Base-by-base conservation (phyloP, 2,797 vertebrate species). In the Centropyge bicolor region DNA sequence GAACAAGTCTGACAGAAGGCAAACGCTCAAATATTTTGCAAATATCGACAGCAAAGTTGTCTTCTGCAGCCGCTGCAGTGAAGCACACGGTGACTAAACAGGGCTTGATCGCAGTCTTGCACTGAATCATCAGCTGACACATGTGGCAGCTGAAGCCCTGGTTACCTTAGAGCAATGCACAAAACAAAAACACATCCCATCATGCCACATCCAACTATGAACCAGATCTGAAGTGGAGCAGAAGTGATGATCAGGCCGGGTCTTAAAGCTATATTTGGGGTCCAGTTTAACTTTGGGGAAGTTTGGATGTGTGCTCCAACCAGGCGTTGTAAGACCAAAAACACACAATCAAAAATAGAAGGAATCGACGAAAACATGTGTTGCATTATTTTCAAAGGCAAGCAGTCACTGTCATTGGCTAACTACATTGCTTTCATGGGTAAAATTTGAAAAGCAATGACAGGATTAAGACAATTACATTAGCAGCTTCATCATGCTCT, bases 101-200 rank as follows among this genome's bases (percentile, higher is more conserved):
- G 36, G 68, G 70, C 46, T 68, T 74, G 75, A 84, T 84, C 20
- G 40, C 70, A 74, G 74, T 43, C 55, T 81, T 74, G 79, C 69
- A 59, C 69, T 90, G 90, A 91, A 86, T 89, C 86, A 90, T 81
- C 72, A 65, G 70, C 77, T 86, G 80, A 88, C 78, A 76, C 64
- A 74, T n/a, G 54, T 67, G 12, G 59, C 8, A 69, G 74, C 61
- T 70, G 60, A 74, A 66, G 76, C 51, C 45, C 76, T 45, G 14
- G 51, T 73, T 84, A 80, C 72, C 82, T 80, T 43, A 59, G 49
- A 81, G 79, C 74, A 67, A 54, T 17, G 78, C 8, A 16, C 52
- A 83, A 31, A 68, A 81, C 49, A 52, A 48, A 8, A 59, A 76
- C 46, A 78, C 77, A 72, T 71, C 63, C 60, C 52, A 61, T 38